These are phyloP conservation scores for Parnassius orleans DNA, from an alignment of 2,888 invertebrate genomes.

Conservation along the genomic window DNA sequence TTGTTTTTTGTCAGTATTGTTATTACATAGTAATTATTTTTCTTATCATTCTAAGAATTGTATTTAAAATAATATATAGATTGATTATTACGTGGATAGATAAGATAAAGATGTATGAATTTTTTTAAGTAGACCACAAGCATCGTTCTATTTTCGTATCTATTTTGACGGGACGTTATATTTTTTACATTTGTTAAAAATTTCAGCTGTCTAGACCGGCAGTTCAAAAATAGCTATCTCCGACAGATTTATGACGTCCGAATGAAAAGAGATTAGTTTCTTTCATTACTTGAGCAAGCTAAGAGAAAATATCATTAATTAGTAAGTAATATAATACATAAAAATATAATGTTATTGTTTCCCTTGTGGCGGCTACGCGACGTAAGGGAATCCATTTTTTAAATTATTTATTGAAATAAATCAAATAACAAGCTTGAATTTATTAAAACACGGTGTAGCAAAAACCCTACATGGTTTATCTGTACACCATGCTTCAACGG, in stretches of 20 bases:
- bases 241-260: conserved; percentile 25
- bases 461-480: too few species aligned
- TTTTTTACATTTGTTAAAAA: conserved; percentile 22
- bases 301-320: conserved; percentile 4
- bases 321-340: neutral
- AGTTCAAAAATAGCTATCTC: conserved; percentile 17
- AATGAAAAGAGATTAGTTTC: conserved; percentile 16
- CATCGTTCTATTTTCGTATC: conserved; percentile 3
- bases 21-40: neutral
- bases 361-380: too few species aligned
- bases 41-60: neutral
- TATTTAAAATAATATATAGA: neutral
- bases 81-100: too few species aligned
- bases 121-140: neutral
- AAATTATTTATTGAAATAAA: too few species aligned
- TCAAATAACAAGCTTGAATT: too few species aligned
- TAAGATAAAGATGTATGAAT: too few species aligned
- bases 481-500: too few species aligned
- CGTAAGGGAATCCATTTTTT: too few species aligned
- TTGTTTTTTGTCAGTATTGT: conserved; percentile 6
- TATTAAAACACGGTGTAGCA: too few species aligned
- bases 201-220: conserved; percentile 18
- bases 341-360: too few species aligned
- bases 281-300: conserved; percentile 2
- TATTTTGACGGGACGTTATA: conserved; percentile 18